Base-by-base conservation (phyloP, 2,888 invertebrate genomes). In the Temnothorax rugatulus region DNA sequence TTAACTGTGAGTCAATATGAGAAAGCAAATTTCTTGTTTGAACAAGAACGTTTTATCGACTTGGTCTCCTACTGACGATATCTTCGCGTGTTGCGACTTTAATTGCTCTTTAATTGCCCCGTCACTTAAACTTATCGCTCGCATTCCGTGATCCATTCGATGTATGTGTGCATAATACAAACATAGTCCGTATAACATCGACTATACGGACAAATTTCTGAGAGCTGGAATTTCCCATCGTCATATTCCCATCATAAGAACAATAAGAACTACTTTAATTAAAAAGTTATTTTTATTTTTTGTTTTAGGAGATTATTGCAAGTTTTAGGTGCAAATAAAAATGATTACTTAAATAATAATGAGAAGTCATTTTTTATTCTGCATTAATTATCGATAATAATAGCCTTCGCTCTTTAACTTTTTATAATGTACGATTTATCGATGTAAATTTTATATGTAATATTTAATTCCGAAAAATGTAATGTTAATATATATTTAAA, bases 101-200 rank as follows among this genome's bases (percentile, higher is more conserved):
- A 91, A 91, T 90, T 91, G 86, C 85, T 71, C 69, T 41, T 89
- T 90, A 88, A 90, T 90, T 86, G 83, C 47, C 73, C 59, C 68
- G 69, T 82, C 84, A 82, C 69, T 91, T 87, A 74, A 76, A 86
- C 74, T 84, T 75, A 59, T 75, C 76, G 68, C 74, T 77, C 69
- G 76, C 85, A 84, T 89, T 90, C 84, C 84, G 21, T 34, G 38
- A 79, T 73, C 66, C 50, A 82, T 64, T 41, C 69, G 64, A 75
- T 54, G 47, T 71, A 9, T 44, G 34, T 68, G 61, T 9, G 61
- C 77, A 25, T 13, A 29, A 18, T 66, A 66, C 13, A 44, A 25
- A 63, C 13, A 15, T 15, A 41, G 11, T 61, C 18, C 13, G 69
- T 50, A 69, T 57, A n/a, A 4, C 21, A 68, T 15, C 63, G 13